A percentile compares a stretch with the other conserved stretches of the same genome.
Conservation (phyloP, 2,113 vertebrate genomes). For the Cheilinus undulatus region DNA sequence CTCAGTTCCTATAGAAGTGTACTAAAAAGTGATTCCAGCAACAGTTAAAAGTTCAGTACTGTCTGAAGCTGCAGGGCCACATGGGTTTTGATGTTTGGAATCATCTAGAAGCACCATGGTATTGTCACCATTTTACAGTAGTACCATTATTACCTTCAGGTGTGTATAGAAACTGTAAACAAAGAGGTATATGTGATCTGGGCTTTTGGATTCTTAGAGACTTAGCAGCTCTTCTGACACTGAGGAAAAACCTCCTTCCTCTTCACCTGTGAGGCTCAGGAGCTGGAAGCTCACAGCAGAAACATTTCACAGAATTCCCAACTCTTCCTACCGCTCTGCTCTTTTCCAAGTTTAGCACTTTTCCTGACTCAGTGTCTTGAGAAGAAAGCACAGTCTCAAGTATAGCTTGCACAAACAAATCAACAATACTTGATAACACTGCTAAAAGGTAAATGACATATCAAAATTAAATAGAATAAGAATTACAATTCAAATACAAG, state of each 20-base stretch:
- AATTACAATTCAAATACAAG: slow-evolving; percentile 89
- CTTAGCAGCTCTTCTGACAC: slow-evolving; percentile 90
- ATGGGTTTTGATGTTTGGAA: slow-evolving; percentile 90
- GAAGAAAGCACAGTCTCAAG: slow-evolving; percentile 85
- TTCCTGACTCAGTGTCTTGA: slow-evolving; percentile 81
- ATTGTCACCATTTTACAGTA: slow-evolving; percentile 96
- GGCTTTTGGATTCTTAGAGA: slow-evolving; percentile 90
- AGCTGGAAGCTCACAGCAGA: slow-evolving; percentile 79
- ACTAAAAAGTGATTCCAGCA: slow-evolving; percentile 56
- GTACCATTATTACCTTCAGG: slow-evolving; percentile 93
- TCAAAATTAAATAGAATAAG: slow-evolving; percentile 91
- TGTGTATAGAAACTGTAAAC: slow-evolving; percentile 98
- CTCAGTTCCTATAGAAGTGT: slow-evolving; percentile 37
- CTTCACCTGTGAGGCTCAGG: slow-evolving; percentile 85
- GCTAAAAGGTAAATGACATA: slow-evolving; percentile 90
- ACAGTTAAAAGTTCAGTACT: slow-evolving; percentile 66
- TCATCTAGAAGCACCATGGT: slow-evolving; percentile 95
- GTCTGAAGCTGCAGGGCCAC: slow-evolving; percentile 85
- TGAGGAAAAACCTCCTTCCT: slow-evolving; percentile 81
- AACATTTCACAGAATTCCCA: slow-evolving; percentile 62
- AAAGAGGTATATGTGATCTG: slow-evolving; percentile 97
- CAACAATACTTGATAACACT: slow-evolving; percentile 92
- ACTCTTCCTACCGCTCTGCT: slow-evolving; percentile 20
- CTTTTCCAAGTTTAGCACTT: slow-evolving; percentile 66
- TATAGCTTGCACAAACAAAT: slow-evolving; percentile 88